Base-by-base conservation (phyloP, 2,113 vertebrate species). In the Promerops cafer region DNA sequence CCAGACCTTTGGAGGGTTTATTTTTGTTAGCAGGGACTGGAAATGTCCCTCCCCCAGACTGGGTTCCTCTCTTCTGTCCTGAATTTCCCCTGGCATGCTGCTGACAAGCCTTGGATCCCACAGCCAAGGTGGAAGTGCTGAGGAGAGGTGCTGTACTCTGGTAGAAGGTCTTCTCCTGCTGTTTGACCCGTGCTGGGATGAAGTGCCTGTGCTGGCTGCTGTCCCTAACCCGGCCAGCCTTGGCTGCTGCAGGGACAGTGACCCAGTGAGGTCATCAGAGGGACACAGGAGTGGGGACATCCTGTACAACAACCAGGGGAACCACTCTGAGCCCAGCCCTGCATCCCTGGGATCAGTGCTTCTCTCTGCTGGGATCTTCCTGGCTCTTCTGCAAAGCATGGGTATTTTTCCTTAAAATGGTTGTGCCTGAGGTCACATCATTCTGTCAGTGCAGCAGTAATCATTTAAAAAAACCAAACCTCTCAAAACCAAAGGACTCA, bases 1-100 rank as follows among this genome's bases (percentile, higher is more conserved):
- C 31, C 84, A 96, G 85, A 21, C 54, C 60, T 90, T 44, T 78
- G 56, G 50, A 89, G 78, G 42, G 57, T 90, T 93, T 87, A 85
- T 89, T 93, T 94, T 90, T 50, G 42, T 69, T 82, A 59, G 42
- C 47, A 61, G 71, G 52, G 69, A 9, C 59, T 92, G 66, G 70
- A 70, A 57, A 64, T 20, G 14, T 84, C 49, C 77, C 87, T 94
- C 65, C 89, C 72, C 63, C 61, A 37, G 39, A 13, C 20, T 8
- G 2, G 33, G 75, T 30, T 94, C 45, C 45, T 95, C 65, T 82
- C 78, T 54, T 49, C 30, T 42, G 59, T 68, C 83, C 71, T 74
- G 35, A 68, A 79, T 63, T 69, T 54, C 74, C 81, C 72, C 91
- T 28, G 70, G 49, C 33, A 27, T 11, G 5, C 30, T 68, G 57